These are phyloP conservation scores for Exaiptasia diaphana DNA, from an alignment of 64 coral and sea anemone genomes.

Conservation along the genomic window DNA sequence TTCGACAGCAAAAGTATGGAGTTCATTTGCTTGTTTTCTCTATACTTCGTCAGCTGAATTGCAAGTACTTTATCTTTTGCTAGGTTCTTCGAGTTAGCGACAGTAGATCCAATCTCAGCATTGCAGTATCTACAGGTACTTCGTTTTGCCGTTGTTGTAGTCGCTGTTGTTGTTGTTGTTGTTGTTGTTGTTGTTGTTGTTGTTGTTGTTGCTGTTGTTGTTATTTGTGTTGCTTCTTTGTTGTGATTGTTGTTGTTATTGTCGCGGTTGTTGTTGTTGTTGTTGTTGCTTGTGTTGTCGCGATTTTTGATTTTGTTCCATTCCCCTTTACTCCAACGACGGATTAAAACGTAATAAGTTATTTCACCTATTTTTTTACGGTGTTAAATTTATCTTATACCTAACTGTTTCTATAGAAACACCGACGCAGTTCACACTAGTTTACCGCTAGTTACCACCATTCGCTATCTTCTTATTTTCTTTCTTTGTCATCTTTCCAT, in stretches of 20 bases:
- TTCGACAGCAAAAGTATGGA: constrained; percentile 79
- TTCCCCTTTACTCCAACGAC: too few relatives aligned
- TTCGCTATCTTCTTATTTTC: background rate
- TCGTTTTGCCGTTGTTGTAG: background rate
- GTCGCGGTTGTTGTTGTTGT: constrained; percentile 4
- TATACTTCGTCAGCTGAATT: background rate
- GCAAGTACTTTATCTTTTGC: background rate
- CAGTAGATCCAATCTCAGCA: background rate
- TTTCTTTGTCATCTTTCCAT: background rate
- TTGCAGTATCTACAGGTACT: constrained; percentile 9
- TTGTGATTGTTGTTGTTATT: background rate
- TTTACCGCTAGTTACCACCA: too few relatives aligned
- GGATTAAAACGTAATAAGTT: background rate
- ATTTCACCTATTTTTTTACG: background rate
- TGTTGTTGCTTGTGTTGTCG: too few relatives aligned
- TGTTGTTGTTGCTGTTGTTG: background rate
- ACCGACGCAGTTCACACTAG: too few relatives aligned
- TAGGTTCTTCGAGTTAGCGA: background rate
- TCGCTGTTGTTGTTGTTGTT: background rate
- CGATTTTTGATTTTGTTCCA: too few relatives aligned
- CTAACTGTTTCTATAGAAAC: too few relatives aligned
- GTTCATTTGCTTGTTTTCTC: background rate
- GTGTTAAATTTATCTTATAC: too few relatives aligned
- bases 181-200: background rate
- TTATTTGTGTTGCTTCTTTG: background rate